Base-by-base conservation (phyloP, 2,113 vertebrate genomes). In the Hyperopisus bebe region DNA sequence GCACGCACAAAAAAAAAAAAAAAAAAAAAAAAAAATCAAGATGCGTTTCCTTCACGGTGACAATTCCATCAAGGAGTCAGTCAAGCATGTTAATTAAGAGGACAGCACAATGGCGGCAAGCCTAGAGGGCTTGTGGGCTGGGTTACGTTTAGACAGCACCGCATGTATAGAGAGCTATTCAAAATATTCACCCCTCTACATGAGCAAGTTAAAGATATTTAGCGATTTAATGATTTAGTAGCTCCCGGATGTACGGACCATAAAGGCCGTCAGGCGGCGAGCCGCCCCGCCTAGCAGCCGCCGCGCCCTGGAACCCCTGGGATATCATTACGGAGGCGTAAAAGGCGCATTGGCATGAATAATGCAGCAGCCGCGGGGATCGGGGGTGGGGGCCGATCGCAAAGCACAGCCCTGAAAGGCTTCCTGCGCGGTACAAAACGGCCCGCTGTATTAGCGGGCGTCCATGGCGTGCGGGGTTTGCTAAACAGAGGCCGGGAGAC, bases 251-350 rank as follows among this genome's bases (percentile, higher is more conserved):
- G n/a, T 70, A 31, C 3, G n/a, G 62, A 11, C 62, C 82, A 44
- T 84, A n/a, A 47, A 84, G 82, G 44, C 39, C 82, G 46, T 47
- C 7, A 86, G 44, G 44, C 83, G 83, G 24, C n/a, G 44, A 27
- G 13, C n/a, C 46, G n/a, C 11, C 46, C 47, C n/a, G 21, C 44
- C 44, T 50, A 42, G 9, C 46, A 86, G 83, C 83, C n/a, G 83
- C 44, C 42, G 15, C 35, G 74, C 35, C 74, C 74, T 5, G 46
- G 24, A 89, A 88, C 95, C 94, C 95, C 89, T 86, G 95, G 96
- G 96, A 96, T 91, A 95, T 96, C 96, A 96, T 96, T 95, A 96
- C 92, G 91, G 91, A 89, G 85, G 90, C 92, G 90, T 90, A 89
- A 92, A 62, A 90, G 94, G 92, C 90, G 91, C 92, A 91, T 88